These are phyloP conservation scores for Eupeodes corollae DNA, from an alignment of 1,140 invertebrate genomes.

Conservation along the genomic window DNA sequence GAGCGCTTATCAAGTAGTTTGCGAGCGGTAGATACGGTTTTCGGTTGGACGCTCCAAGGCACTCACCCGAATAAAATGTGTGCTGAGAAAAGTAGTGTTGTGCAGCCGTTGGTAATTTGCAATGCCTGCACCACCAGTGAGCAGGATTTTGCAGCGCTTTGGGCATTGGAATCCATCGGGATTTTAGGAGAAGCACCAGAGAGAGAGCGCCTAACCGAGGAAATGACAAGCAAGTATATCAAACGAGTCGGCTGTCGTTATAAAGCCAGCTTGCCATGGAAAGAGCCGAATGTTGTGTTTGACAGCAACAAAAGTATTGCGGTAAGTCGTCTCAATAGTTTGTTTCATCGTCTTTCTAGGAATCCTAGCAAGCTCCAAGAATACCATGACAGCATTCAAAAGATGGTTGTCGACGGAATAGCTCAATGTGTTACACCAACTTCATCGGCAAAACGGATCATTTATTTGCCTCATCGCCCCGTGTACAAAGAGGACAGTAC, in stretches of 20 bases:
- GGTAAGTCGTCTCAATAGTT: background rate
- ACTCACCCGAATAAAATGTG: too few species aligned
- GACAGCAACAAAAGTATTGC: background rate
- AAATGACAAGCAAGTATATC: background rate
- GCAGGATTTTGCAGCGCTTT: background rate
- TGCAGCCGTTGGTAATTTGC: background rate
- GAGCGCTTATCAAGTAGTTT: background rate
- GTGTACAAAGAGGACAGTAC: too few species aligned
- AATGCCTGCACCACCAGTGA: background rate
- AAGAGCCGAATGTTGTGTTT: background rate
- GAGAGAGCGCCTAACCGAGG: background rate
- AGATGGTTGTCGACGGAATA: background rate
- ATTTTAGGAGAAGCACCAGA: background rate
- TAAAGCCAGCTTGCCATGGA: background rate
- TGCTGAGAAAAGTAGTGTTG: background rate
- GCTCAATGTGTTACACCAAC: too few species aligned
- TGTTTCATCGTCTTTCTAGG: background rate
- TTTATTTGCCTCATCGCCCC: constrained; percentile 25
- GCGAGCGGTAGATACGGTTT: background rate
- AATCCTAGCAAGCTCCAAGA: background rate
- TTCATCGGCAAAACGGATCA: background rate
- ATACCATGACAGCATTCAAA: background rate
- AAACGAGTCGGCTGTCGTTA: background rate
- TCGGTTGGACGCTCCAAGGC: constrained; percentile 3
- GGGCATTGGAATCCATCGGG: constrained; percentile 1